Conservation (phyloP, 2,888 invertebrate species). For the Oscheius onirici region DNA sequence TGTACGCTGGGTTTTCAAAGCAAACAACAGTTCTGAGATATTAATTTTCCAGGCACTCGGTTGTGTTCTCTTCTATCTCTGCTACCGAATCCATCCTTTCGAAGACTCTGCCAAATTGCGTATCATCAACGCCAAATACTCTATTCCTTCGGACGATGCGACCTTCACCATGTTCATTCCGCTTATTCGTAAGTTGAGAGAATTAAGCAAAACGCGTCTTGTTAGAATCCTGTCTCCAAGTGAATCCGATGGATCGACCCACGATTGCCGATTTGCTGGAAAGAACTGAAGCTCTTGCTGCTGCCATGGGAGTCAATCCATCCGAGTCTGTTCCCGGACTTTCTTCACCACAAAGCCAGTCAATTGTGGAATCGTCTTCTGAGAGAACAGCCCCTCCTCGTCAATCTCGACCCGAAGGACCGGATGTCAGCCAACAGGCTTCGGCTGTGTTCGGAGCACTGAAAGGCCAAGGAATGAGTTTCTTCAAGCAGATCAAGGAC, state of each 20-base stretch:
- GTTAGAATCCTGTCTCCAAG: constrained; percentile 74
- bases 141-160: constrained; percentile 81
- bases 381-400: not conserved
- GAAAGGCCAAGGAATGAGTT: constrained; percentile 89
- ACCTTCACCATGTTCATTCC: constrained; percentile 87
- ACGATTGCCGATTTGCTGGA: constrained; percentile 84
- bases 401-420: not conserved
- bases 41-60: constrained; percentile 81
- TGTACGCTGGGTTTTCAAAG: too few relatives aligned
- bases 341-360: not conserved
- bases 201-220: not conserved
- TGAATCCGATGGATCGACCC: constrained; percentile 84
- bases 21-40: not conserved
- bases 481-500: constrained; percentile 91
- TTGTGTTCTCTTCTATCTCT: constrained; percentile 89
- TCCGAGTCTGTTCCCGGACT: constrained; percentile 10
- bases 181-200: constrained; percentile 80
- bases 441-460: constrained; percentile 79
- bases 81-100: constrained; percentile 94
- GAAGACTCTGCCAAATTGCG: constrained; percentile 92
- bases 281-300: constrained; percentile 86
- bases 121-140: constrained; percentile 94
- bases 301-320: constrained; percentile 79
- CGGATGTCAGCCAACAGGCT: constrained; percentile 71
- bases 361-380: not conserved